Evolutionary conservation across 2,888 invertebrate species (phyloP).

Genomic region (Cerastis rubricosa): DNA sequence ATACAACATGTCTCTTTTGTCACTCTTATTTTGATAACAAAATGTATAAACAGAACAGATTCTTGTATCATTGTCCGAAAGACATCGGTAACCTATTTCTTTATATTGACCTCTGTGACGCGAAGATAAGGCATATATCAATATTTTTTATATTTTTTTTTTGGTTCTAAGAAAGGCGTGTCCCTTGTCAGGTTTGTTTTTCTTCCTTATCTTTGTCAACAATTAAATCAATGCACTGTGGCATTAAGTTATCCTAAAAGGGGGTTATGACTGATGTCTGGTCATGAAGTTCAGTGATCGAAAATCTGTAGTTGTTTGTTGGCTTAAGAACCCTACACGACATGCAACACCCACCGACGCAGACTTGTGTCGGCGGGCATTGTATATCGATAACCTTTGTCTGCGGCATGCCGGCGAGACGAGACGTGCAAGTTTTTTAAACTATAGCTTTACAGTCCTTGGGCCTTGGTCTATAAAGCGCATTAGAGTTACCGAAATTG

Average conservation of each 20-base stretch:
- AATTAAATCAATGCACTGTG: background rate
- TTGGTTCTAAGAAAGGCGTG: background rate
- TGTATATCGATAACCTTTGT: background rate
- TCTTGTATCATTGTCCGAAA: constrained; percentile 12
- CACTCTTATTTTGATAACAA: background rate
- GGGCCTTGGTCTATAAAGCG: too few relatives aligned
- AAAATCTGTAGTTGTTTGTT: background rate
- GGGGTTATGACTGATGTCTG: background rate
- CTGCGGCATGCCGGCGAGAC: background rate
- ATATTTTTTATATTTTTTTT: constrained; percentile 28
- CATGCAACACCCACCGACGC: background rate
- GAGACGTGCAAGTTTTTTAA: background rate
- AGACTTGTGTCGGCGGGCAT: background rate
- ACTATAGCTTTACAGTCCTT: background rate
- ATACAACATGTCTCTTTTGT: background rate
- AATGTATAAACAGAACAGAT: background rate
- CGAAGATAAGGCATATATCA: constrained; percentile 28
- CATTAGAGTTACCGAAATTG: background rate
- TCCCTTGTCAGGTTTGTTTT: constrained; percentile 23
- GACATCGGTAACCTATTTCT: constrained; percentile 11
- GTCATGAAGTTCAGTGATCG: background rate
- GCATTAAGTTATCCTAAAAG: constrained; percentile 3
- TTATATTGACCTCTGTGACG: constrained; percentile 13
- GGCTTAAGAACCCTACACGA: background rate
- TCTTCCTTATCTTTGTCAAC: constrained; percentile 15